Conservation (phyloP, 2,113 vertebrate species). For the Podarcis muralis region DNA sequence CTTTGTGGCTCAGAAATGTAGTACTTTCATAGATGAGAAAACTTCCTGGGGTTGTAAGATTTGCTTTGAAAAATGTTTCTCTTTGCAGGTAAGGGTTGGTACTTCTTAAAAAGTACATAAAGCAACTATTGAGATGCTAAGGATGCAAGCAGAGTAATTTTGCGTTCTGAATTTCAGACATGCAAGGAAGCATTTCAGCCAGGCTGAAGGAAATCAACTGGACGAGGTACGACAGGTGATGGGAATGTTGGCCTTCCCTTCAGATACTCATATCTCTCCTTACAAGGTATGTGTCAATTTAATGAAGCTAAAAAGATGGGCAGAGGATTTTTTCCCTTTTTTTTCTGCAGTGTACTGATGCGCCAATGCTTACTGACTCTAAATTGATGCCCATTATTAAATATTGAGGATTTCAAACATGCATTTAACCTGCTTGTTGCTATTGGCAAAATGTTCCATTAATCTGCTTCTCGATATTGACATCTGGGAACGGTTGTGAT, state of each 20-base stretch:
- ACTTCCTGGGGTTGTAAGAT: background rate
- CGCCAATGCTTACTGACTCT: background rate
- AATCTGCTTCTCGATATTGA: background rate
- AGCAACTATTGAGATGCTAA: background rate
- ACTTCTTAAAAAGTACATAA: background rate
- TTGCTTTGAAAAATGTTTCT: background rate
- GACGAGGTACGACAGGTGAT: constrained; percentile 98
- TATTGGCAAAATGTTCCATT: background rate
- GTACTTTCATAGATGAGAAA: background rate
- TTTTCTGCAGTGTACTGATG: background rate
- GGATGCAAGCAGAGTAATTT: background rate
- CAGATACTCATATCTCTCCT: constrained; percentile 97
- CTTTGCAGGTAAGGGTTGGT: background rate
- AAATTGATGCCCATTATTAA: background rate
- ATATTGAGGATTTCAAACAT: background rate
- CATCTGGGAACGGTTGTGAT: background rate
- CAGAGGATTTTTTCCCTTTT: background rate
- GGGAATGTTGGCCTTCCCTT: constrained; percentile 99
- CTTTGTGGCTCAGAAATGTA: background rate
- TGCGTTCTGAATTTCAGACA: constrained; percentile 79
- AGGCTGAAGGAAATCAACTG: constrained; percentile 96
- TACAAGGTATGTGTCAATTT: constrained; percentile 86
- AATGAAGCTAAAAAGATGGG: background rate
- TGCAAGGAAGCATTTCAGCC: constrained; percentile 97
- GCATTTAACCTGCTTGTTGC: too few relatives aligned